phyloP scores from a whole-genome alignment of 2,797 vertebrate species.

The Gobio occitaniae region DNA sequence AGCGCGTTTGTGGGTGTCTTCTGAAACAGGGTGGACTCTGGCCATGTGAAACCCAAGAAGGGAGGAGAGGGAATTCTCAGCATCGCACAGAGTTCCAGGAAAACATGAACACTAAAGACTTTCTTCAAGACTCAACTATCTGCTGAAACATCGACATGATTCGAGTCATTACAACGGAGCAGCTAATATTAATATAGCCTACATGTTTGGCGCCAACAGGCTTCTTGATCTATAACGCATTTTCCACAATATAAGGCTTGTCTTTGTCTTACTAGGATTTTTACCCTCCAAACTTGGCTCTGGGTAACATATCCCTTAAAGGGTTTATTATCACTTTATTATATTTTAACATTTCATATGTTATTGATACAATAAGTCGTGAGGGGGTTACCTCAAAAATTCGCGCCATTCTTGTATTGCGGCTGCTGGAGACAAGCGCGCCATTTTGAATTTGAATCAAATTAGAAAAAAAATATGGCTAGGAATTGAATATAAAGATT shows the following conservation, averaged over 20 bases:
- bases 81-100: constrained; percentile 16
- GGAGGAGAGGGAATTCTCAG: constrained; percentile 8
- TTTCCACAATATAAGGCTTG: not conserved
- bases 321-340: not conserved
- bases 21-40: constrained; percentile 28
- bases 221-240: not conserved
- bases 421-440: too few relatives aligned
- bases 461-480: not conserved
- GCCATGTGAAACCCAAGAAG: constrained; percentile 24
- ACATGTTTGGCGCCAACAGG: not conserved
- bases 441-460: not conserved
- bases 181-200: not conserved
- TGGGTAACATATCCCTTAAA: not conserved
- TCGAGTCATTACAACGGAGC: not conserved
- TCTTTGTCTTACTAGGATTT: too few relatives aligned
- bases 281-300: not conserved
- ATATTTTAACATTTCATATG: not conserved
- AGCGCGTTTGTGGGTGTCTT: not conserved
- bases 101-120: not conserved
- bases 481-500: not conserved
- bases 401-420: not conserved
- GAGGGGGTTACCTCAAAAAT: not conserved
- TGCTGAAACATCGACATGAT: not conserved
- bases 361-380: not conserved
- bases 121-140: not conserved